These are phyloP conservation scores for Pararge aegeria DNA, from an alignment of 1,140 invertebrate genomes.

Conservation along the genomic window DNA sequence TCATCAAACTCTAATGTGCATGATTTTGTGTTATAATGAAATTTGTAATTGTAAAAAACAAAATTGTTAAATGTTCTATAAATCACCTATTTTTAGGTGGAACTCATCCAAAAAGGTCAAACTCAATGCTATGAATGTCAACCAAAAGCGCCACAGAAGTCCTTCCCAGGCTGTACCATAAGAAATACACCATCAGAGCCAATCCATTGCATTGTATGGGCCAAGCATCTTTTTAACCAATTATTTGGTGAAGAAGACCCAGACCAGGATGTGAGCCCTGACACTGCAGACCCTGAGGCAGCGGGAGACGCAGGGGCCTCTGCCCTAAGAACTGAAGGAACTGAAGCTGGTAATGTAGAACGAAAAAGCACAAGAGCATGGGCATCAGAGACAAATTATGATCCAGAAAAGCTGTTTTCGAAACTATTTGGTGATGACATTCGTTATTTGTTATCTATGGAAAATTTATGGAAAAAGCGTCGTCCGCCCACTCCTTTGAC, in stretches of 20 bases:
- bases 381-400: conserved; percentile 92
- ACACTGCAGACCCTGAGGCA: conserved; percentile 95
- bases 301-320: conserved; percentile 74
- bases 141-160: conserved; percentile 94
- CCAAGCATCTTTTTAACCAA: conserved; percentile 99
- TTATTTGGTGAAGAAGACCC: conserved; percentile 97
- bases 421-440: conserved; percentile 98
- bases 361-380: conserved; percentile 94
- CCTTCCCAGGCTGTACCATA: conserved; percentile 98
- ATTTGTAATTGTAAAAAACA: too few relatives aligned
- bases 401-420: conserved; percentile 90
- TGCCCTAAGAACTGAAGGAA: conserved; percentile 59
- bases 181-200: conserved; percentile 99
- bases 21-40: too few relatives aligned
- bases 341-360: conserved; percentile 84
- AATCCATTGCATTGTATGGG: conserved; percentile 99
- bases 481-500: conserved; percentile 90
- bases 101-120: conserved; percentile 91
- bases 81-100: conserved; percentile 83
- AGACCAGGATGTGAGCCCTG: conserved; percentile 99
- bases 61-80: too few relatives aligned
- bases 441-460: conserved; percentile 96
- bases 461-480: conserved; percentile 95
- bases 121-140: conserved; percentile 99
- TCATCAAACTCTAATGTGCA: not conserved